Evolutionary conservation across 2,113 vertebrate species (phyloP), one percentile per base, ranked within the genome.

Genomic region (Lathamus discolor): DNA sequence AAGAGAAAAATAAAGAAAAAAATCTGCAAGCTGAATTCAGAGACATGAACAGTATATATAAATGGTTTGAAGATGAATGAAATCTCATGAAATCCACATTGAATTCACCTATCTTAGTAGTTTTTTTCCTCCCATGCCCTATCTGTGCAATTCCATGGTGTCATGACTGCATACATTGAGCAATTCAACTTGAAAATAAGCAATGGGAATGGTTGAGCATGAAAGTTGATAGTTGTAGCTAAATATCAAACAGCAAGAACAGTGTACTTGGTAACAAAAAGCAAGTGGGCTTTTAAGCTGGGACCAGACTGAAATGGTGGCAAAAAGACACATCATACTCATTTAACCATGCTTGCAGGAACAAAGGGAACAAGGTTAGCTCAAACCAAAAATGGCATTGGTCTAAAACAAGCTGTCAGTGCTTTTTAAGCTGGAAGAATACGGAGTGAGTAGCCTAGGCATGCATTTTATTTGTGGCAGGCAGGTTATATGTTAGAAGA

Each of bases 11-110:
- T 39, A 69, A 86, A 39, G 29, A 10, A 2, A 74, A 68, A 84
- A 84, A 54, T 96, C 97, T 97, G 97, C 96, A 97, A 97, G 97
- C 96, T 96, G 97, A 97, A 94, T 96, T 92, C 94, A 90, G 92
- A 95, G 95, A 96, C 97, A 97, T 97, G 98, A 97, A 97, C 96
- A 93, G 90, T 96, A 97, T 95, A 97, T 91, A 96, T 94, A 97
- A 97, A 98, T 98, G 98, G 91, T 77, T 96, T 97, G 96, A 97
- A 97, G 97, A 98, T 99, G 98, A 98, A 98, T 98, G 98, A 98
- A 97, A 98, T 97, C 97, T 98, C 97, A 97, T 98, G 99, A 99
- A 99, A 99, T 98, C 98, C 99, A 99, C 98, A 98, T 98, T 97
- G 97, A 97, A 95, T 96, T 97, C 96, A 96, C 95, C 96, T 95